Percentiles rank a stretch among this genome's conserved stretches.
These are phyloP conservation scores for Molossus alvarezi DNA, from an alignment of 2,797 vertebrate genomes.

Conservation along the genomic window DNA sequence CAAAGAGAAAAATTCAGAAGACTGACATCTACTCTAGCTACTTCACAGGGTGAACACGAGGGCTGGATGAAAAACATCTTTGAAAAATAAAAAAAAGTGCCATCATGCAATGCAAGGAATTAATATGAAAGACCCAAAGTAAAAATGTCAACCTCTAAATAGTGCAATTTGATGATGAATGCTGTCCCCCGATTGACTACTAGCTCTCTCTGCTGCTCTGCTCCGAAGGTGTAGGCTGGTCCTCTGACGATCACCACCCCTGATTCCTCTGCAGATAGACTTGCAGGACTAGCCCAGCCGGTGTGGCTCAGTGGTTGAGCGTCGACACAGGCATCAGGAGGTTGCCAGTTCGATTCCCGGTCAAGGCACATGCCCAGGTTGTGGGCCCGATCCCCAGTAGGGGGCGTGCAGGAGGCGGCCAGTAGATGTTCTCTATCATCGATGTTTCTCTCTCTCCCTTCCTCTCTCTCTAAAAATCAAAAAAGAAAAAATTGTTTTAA, in stretches of 20 bases:
- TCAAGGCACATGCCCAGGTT: no score
- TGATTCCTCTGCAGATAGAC: constrained; percentile 31
- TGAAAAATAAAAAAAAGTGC: constrained; percentile 48
- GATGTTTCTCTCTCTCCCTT: no score
- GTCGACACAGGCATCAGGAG: no score
- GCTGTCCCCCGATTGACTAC: neutral
- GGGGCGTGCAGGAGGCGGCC: no score
- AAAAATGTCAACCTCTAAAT: neutral
- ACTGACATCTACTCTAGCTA: neutral
- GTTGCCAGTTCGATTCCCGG: no score
- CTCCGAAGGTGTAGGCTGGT: neutral
- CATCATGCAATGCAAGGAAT: constrained; percentile 21
- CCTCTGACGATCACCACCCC: neutral
- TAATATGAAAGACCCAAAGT: constrained; percentile 2
- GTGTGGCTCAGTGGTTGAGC: no score
- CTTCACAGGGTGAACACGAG: neutral
- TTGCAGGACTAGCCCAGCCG: neutral
- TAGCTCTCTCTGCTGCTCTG: neutral
- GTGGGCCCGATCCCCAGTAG: no score
- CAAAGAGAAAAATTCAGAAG: constrained; percentile 43
- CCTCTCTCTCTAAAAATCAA: no score
- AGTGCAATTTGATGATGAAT: neutral
- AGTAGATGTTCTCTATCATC: no score
- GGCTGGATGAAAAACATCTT: constrained; percentile 53
- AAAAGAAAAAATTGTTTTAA: no score